Conservation (phyloP, 2,888 invertebrate genomes). For the Drosophila pegasa region DNA sequence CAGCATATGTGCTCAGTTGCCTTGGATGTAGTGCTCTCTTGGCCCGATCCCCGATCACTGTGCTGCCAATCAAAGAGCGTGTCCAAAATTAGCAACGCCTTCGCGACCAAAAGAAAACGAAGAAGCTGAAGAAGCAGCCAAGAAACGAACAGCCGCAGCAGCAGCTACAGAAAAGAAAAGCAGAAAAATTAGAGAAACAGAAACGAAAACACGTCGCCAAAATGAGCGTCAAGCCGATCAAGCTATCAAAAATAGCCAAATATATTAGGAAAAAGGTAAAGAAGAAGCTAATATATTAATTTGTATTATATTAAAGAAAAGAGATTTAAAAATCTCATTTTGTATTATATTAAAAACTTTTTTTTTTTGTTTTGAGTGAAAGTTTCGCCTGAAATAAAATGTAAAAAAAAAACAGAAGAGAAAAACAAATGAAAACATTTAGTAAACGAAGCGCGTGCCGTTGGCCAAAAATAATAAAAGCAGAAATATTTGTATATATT, state of each 20-base stretch:
- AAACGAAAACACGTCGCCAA: constrained; percentile 52
- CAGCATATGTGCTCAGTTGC: constrained; percentile 16
- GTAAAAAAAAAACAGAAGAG: constrained; percentile 2
- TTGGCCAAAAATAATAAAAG: constrained; percentile 18
- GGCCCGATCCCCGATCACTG: constrained; percentile 23
- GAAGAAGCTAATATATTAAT: constrained; percentile 6
- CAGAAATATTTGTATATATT: constrained; percentile 40
- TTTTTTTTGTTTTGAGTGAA: constrained; percentile 54
- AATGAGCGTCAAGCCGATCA: constrained; percentile 83
- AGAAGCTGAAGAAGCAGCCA: constrained; percentile 7
- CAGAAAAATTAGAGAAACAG: constrained; percentile 23
- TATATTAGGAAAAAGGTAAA: constrained; percentile 85
- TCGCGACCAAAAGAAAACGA: constrained; percentile 16
- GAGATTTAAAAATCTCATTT: background rate
- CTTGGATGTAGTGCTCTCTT: constrained; percentile 40
- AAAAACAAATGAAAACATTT: constrained; percentile 35
- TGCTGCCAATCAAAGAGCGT: constrained; percentile 47
- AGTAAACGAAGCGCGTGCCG: constrained; percentile 58
- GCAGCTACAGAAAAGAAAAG: constrained; percentile 4
- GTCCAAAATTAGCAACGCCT: constrained; percentile 67
- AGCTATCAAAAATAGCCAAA: constrained; percentile 84
- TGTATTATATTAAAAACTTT: background rate
- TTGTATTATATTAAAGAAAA: too few relatives aligned
- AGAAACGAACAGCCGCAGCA: constrained; percentile 5
- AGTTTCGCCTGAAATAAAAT: constrained; percentile 34